phyloP scores from a whole-genome alignment of 2,797 vertebrate genomes.

The Percopsis omiscomaycus region DNA sequence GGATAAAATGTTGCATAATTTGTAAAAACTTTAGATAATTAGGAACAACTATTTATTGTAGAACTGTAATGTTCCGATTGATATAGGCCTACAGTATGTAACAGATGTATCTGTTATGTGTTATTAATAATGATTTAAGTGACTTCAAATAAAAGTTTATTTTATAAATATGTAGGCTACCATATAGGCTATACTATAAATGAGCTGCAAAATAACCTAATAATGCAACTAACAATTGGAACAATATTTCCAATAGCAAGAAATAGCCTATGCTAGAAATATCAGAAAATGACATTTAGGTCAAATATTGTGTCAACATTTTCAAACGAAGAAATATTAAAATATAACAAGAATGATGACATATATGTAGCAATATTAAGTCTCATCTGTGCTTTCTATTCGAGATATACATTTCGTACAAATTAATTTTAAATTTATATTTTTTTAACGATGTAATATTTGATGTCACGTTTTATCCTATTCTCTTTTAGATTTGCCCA shows the following conservation, averaged over 20 bases:
- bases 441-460: too few species aligned
- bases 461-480: neutral
- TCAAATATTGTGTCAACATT: too few species aligned
- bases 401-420: neutral
- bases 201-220: too few species aligned
- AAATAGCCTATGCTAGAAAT: too few species aligned
- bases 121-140: constrained; percentile 10
- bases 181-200: too few species aligned
- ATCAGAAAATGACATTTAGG: too few species aligned
- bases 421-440: constrained; percentile 3
- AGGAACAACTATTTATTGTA: constrained; percentile 41
- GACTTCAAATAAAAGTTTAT: neutral
- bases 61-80: constrained; percentile 23
- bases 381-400: neutral
- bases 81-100: constrained; percentile 1
- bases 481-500: constrained; percentile 45
- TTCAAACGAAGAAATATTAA: too few species aligned
- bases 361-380: neutral
- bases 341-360: too few species aligned
- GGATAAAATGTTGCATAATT: neutral
- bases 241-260: too few species aligned
- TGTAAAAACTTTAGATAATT: constrained; percentile 42
- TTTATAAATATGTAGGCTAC: neutral
- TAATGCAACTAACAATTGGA: too few species aligned
- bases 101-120: neutral